Percentiles rank a stretch among this genome's conserved stretches.
Evolutionary conservation across 2,888 invertebrate genomes (phyloP).

Genomic region (Trichopria drosophilae): DNA sequence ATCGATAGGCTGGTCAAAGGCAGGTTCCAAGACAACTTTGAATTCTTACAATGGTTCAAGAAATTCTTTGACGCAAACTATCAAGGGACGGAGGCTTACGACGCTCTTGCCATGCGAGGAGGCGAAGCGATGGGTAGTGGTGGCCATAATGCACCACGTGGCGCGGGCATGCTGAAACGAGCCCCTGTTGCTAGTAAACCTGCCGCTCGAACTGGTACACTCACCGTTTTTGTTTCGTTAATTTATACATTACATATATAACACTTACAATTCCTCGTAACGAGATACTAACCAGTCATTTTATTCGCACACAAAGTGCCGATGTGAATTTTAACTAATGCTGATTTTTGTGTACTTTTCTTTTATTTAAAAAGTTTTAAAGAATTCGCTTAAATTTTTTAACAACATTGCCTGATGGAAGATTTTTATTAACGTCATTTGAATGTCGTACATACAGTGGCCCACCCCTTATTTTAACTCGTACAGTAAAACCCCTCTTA

Average conservation of each 20-base stretch:
- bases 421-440: too few species aligned
- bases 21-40: slow-evolving; percentile 99
- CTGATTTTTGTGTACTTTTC: too few species aligned
- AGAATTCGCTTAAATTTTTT: too few species aligned
- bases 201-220: slow-evolving; percentile 68
- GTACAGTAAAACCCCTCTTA: too few species aligned
- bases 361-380: too few species aligned
- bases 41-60: slow-evolving; percentile 99
- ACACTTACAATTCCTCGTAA: neutral
- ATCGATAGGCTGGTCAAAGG: slow-evolving; percentile 96
- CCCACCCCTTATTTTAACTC: too few species aligned
- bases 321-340: too few species aligned
- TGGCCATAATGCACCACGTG: slow-evolving; percentile 65
- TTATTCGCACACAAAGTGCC: too few species aligned
- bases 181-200: slow-evolving; percentile 63
- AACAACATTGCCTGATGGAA: too few species aligned
- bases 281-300: neutral
- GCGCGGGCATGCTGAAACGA: slow-evolving; percentile 59
- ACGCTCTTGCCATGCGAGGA: slow-evolving; percentile 83
- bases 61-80: slow-evolving; percentile 99
- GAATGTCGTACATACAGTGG: too few species aligned
- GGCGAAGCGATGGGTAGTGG: slow-evolving; percentile 85
- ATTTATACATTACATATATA: slow-evolving; percentile 4
- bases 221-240: slow-evolving; percentile 31
- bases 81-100: slow-evolving; percentile 85